Conservation (phyloP, 2,888 invertebrate species). For the Lamellibrachia satsuma region DNA sequence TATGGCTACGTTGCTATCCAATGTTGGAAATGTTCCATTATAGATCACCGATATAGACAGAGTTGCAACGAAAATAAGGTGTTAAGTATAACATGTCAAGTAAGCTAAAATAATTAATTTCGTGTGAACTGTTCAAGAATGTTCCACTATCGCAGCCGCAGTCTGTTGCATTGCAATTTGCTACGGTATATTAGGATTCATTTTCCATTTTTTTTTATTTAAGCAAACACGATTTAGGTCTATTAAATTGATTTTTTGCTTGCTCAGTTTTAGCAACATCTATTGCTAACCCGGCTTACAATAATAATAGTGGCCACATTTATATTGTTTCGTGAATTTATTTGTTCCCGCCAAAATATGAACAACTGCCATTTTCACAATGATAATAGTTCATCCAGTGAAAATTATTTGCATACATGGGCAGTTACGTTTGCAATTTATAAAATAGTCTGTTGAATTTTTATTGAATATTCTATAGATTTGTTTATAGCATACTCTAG, state of each 20-base stretch:
- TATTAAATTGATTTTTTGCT: neutral
- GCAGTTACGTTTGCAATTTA: neutral
- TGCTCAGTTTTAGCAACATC: neutral
- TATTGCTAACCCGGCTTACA: neutral
- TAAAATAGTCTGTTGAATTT: too few relatives aligned
- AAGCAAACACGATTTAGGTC: neutral
- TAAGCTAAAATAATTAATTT: neutral
- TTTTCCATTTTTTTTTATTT: neutral
- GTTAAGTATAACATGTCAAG: neutral
- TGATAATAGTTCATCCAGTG: neutral
- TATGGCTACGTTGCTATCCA: neutral
- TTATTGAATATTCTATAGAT: too few relatives aligned
- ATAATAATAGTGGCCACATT: neutral
- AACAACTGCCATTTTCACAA: neutral
- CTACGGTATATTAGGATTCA: neutral
- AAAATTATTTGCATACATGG: neutral
- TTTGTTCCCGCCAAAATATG: neutral
- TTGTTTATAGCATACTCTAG: too few relatives aligned
- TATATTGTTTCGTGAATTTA: neutral
- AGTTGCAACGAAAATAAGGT: neutral
- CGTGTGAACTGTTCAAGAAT: neutral
- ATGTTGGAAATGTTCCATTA: neutral
- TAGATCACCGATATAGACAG: neutral
- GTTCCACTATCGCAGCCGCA: neutral
- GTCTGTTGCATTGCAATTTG: neutral